Conservation (phyloP, 2,888 invertebrate species). For the Parnassius mnemosyne region DNA sequence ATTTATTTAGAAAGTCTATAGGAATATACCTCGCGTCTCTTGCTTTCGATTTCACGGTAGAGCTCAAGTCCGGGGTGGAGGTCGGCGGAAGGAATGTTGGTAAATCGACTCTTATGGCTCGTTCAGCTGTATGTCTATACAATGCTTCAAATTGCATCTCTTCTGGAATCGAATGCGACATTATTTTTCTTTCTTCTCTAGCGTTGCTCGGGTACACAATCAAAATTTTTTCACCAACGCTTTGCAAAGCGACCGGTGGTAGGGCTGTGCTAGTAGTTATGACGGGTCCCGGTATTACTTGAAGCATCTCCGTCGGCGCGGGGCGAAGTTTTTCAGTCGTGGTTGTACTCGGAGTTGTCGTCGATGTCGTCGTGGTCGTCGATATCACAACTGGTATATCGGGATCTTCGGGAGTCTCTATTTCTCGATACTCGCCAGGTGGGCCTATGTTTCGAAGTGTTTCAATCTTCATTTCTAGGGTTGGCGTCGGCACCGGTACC, state of each 20-base stretch:
- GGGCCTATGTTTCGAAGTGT: slow-evolving; percentile 66
- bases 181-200: slow-evolving; percentile 72
- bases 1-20: slow-evolving; percentile 44
- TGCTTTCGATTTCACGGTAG: slow-evolving; percentile 26
- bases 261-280: slow-evolving; percentile 66
- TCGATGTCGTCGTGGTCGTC: slow-evolving; percentile 49
- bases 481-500: slow-evolving; percentile 68
- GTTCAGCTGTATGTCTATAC: slow-evolving; percentile 67
- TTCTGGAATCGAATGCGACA: slow-evolving; percentile 73
- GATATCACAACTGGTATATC: slow-evolving; percentile 53
- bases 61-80: slow-evolving; percentile 34
- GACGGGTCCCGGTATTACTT: slow-evolving; percentile 59
- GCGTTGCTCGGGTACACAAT: slow-evolving; percentile 77
- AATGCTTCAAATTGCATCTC: slow-evolving; percentile 75
- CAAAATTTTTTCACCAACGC: slow-evolving; percentile 69
- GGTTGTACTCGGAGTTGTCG: slow-evolving; percentile 43
- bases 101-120: slow-evolving; percentile 74
- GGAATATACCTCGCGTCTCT: slow-evolving; percentile 58
- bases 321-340: slow-evolving; percentile 53
- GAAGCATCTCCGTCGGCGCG: slow-evolving; percentile 63
- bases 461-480: slow-evolving; percentile 76
- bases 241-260: slow-evolving; percentile 66
- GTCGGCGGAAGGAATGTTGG: slow-evolving; percentile 80
- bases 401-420: slow-evolving; percentile 68
- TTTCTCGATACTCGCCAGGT: slow-evolving; percentile 62